phyloP scores from a whole-genome alignment of 2,797 vertebrate species.

The Bradypodion ventrale region DNA sequence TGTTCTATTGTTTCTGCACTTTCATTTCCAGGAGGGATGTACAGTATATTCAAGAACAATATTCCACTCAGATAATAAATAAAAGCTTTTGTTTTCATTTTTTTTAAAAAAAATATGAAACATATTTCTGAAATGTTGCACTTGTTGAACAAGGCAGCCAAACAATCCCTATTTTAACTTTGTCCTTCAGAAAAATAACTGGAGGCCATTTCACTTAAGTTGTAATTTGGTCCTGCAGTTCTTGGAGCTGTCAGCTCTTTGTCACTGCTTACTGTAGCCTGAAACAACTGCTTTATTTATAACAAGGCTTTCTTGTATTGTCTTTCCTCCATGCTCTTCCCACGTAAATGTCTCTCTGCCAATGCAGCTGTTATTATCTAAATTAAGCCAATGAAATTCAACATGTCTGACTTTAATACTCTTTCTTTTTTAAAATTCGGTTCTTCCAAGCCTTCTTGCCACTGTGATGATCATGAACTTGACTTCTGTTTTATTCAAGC shows the following conservation, averaged over 20 bases:
- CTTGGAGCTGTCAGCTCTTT: constrained; percentile 15
- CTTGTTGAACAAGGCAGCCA: constrained; percentile 37
- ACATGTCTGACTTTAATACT: constrained; percentile 34
- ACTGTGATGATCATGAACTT: constrained; percentile 69
- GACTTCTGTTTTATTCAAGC: constrained; percentile 43
- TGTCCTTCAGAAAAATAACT: constrained; percentile 20
- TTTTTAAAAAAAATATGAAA: constrained; percentile 13
- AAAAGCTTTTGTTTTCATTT: neutral
- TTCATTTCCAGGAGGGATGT: neutral
- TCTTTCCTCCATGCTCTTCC: constrained; percentile 4
- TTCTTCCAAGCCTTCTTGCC: constrained; percentile 65
- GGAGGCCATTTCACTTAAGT: constrained; percentile 6
- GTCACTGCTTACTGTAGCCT: neutral
- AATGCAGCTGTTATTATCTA: constrained; percentile 39
- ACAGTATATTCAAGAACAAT: constrained; percentile 10
- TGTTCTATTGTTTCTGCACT: constrained; percentile 37
- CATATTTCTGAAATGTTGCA: constrained; percentile 25
- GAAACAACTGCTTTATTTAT: constrained; percentile 45
- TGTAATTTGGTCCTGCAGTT: neutral
- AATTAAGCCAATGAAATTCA: constrained; percentile 42
- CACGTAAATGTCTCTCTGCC: constrained; percentile 16
- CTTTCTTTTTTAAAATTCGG: constrained; percentile 19
- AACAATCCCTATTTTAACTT: constrained; percentile 12
- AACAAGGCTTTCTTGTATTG: constrained; percentile 32
- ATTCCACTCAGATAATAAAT: neutral